Conservation (phyloP, 2,797 vertebrate genomes). For the Decapterus maruadsi region DNA sequence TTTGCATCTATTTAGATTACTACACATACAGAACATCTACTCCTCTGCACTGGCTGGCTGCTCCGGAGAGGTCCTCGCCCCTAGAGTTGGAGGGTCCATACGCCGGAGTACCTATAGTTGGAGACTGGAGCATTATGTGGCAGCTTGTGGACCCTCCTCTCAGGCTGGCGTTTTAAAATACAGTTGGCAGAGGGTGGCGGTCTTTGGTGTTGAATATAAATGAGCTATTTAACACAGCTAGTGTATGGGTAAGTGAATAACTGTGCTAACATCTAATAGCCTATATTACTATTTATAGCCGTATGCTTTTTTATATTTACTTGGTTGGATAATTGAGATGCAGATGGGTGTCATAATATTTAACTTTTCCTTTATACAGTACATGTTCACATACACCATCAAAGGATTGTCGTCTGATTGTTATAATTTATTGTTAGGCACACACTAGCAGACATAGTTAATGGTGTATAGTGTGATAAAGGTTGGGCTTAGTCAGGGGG, state of each 20-base stretch:
- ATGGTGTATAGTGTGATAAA: no score
- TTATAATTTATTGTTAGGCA: no score
- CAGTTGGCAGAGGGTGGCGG: not conserved
- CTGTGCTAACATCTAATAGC: not conserved
- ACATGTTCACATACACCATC: no score
- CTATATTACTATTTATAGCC: not conserved
- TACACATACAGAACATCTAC: not conserved
- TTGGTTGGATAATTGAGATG: not conserved
- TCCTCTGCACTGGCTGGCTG: not conserved
- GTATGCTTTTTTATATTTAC: not conserved
- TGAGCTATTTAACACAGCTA: slow-evolving; percentile 15
- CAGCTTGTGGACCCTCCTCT: slow-evolving; percentile 1
- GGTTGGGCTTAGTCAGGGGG: no score
- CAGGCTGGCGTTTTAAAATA: slow-evolving; percentile 27
- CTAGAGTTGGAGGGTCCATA: not conserved
- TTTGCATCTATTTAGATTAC: slow-evolving; percentile 48
- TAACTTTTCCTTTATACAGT: no score
- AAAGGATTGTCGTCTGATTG: no score
- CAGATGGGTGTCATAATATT: not conserved
- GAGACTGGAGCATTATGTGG: slow-evolving; percentile 3
- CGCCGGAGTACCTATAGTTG: not conserved
- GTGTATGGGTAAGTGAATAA: slow-evolving; percentile 6
- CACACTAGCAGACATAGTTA: no score
- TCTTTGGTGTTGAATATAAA: slow-evolving; percentile 40
- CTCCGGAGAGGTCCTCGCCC: slow-evolving; percentile 13